Base-by-base conservation (phyloP, 2,113 vertebrate genomes). In the Hydrolagus affinis region DNA sequence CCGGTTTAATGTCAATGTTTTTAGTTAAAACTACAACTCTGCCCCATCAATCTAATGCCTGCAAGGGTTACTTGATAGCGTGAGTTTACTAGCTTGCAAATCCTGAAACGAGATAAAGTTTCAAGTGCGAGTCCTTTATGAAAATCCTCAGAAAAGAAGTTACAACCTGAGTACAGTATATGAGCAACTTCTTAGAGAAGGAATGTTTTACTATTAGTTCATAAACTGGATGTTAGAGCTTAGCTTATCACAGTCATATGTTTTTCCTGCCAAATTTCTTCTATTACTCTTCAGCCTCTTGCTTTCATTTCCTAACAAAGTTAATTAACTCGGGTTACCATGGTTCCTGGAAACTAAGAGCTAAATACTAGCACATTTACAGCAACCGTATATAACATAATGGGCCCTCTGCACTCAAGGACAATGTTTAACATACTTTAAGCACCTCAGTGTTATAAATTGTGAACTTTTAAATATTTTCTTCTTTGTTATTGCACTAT, bases 191-290 rank as follows among this genome's bases (percentile, higher is more conserved):
- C 57, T 30, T 21, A 19, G 62, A 21, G 25, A 23, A 32, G 62
- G 25, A 44, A 66, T 66, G 11, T 83, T 66, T 66, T 59, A 83
- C 66, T 25, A 66, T 83, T 66, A 32, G 66, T 68, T 28, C 62
- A 56, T 4, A 66, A 30, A 21, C 62, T 83, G 60, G 15, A 68
- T 66, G 66, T 66, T 83, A 44, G 73, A n/a, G 32, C 15, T 56
- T 75, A 17, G 62, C 23, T 83, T 25, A 83, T 17, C 15, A 28
- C 10, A 83, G 23, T 28, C 19, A 11, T 78, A 11, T 10, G 25
- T 62, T 60, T 78, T 78, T 21, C 57, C 62, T 83, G 78, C 62
- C 78, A 83, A 83, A 83, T 68, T 83, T 83, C 78, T n/a, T 83
- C 57, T 15, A 83, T n/a, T 66, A 83, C 62, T 25, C 25, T 14